These are phyloP conservation scores for Siphamia tubifer DNA, from an alignment of 2,113 vertebrate species.

Conservation along the genomic window DNA sequence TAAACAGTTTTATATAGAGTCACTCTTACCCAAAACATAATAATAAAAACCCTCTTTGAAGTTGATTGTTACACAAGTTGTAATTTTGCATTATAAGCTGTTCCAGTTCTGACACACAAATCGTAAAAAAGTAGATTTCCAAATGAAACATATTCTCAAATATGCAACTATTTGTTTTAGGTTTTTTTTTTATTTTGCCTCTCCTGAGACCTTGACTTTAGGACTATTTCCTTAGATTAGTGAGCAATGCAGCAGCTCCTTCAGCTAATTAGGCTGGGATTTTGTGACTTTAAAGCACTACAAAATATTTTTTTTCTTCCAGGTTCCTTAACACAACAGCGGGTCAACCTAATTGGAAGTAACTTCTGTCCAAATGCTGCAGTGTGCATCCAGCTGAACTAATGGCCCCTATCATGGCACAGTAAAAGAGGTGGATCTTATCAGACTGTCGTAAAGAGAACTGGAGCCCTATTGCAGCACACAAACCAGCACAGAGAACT, in stretches of 20 bases:
- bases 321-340: background rate
- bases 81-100: background rate
- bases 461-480: background rate
- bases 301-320: background rate
- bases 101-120: background rate
- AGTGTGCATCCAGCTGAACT: slow-evolving; percentile 15
- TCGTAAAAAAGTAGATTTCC: background rate
- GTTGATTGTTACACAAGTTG: background rate
- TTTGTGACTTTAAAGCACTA: background rate
- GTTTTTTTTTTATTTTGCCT: background rate
- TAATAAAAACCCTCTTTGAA: background rate
- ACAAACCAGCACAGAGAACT: background rate
- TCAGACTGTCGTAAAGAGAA: slow-evolving; percentile 25
- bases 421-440: slow-evolving; percentile 30
- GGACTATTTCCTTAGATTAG: background rate
- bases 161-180: slow-evolving; percentile 1
- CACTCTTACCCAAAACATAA: background rate
- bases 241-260: background rate
- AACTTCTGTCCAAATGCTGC: slow-evolving; percentile 18
- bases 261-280: slow-evolving; percentile 19
- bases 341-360: slow-evolving; percentile 41
- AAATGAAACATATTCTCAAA: slow-evolving; percentile 1
- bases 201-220: slow-evolving; percentile 23
- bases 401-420: slow-evolving; percentile 27
- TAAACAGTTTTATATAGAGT: background rate